Base-by-base conservation (phyloP, 2,888 invertebrate species). In the Ennomos erosarius region DNA sequence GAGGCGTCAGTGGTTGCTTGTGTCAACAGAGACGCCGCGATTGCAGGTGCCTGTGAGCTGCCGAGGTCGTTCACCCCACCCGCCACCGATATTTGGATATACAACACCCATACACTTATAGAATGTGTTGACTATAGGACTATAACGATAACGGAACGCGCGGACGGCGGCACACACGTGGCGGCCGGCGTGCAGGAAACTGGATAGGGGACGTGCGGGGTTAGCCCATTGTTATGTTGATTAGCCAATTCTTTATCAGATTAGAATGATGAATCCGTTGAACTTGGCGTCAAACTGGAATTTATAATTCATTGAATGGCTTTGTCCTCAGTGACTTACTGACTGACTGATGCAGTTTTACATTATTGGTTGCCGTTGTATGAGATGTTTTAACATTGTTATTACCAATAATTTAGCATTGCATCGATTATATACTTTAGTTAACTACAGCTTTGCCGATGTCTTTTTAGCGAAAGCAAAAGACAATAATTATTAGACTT, bases 31-130 rank as follows among this genome's bases (percentile, higher is more conserved):
- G 80, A 74, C 82, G 80, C 84, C 81, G 81, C 86, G 87, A 88
- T 86, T 88, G 89, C 90, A 90, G 90, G 91, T 90, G 85, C 83
- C 86, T 82, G 73, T 71, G 64, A 70, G 62, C 62, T 64, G 68
- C 70, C 65, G 76, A 79, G 90, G 86, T 88, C 88, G 64, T 87
- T 89, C 82, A 89, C 85, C 90, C 81, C 82, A 78, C 71, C 76
- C 78, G 83, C 81, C 81, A 77, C 81, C 81, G 81, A 90, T 90
- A 90, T 92, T 92, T 85, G 89, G 91, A 85, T 87, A 89, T 81
- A 81, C 74, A 73, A 77, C 79, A 79, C 75, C 79, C 79, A 82
- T 78, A 79, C 76, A 55, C 59, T 60, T 73, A 71, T 71, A 74
- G 59, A 59, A 60, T 59, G 68, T 74, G 71, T 69, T 67, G 70